Base-by-base conservation (phyloP, 2,113 vertebrate species). In the Motacilla tschutschensis region DNA sequence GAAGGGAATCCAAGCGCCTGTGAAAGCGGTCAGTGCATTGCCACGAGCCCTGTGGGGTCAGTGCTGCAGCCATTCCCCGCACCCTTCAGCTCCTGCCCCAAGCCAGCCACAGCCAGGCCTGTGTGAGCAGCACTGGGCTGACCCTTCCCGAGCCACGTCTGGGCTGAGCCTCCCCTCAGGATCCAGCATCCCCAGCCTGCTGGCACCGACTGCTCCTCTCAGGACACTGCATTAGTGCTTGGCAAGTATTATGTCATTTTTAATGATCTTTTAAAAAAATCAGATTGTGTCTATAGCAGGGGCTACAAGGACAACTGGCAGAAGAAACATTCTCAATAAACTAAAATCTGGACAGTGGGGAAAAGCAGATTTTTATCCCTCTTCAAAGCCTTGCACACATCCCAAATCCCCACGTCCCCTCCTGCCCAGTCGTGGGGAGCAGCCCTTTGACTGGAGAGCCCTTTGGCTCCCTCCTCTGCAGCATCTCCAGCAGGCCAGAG, bases 1-100 rank as follows among this genome's bases (percentile, higher is more conserved):
- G 50, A 16, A 44, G 58, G 41, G 50, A 64, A 11, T 8, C 33
- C 67, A 24, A 38, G 33, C 33, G 2, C 22, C 7, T 2, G 25
- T 3, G 17, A 17, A 17, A 60, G 64, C 44, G 35, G 25, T 5
- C 19, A 29, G 36, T 12, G 64, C 53, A 24, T 20, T 41, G 24
- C 25, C 3, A 5, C 1, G 4, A 33, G 43, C 17, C 12, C 64
- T 29, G 8, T 29, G 25, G 18, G 28, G 8, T 20, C 31, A 13
- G 0, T 1, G 2, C 1, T 4, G 16, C 79, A 2, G 19, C 14
- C 24, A 28, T 3, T 8, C 12, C 33, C 20, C 28, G 5, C 20
- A 14, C 2, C n/a, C 40, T 29, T 24, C 16, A 8, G 19, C 44
- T 6, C 25, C 3, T 3, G 38, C 16, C 44, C 77, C 4, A 6